phyloP scores from a whole-genome alignment of 2,797 vertebrate genomes.

The Epinephelus awoara region DNA sequence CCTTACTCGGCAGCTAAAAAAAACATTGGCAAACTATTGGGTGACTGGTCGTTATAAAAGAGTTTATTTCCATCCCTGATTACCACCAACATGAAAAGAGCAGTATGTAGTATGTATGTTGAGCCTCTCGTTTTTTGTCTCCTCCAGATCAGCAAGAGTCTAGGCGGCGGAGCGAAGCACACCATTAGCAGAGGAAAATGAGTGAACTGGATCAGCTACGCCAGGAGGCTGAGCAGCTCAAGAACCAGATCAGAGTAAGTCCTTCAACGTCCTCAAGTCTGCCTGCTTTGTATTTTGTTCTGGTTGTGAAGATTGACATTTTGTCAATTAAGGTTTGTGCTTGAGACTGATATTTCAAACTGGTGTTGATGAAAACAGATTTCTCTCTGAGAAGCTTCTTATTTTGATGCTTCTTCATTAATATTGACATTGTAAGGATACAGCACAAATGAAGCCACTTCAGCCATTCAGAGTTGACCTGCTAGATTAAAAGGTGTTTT shows the following conservation, averaged over 20 bases:
- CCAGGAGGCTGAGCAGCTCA: slow-evolving; percentile 98
- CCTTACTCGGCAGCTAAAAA: too few relatives aligned
- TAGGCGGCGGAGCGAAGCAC: slow-evolving; percentile 89
- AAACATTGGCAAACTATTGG: too few relatives aligned
- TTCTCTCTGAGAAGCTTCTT: neutral
- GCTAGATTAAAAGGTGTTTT: neutral
- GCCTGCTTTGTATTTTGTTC: neutral
- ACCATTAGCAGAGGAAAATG: slow-evolving; percentile 95
- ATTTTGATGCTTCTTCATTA: neutral
- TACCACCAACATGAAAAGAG: slow-evolving; percentile 1
- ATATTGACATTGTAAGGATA: neutral
- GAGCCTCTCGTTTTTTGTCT: slow-evolving; percentile 42
- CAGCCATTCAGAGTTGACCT: neutral
- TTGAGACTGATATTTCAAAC: neutral
- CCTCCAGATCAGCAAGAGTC: slow-evolving; percentile 90
- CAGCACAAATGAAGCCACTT: neutral
- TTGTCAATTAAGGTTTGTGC: slow-evolving; percentile 4
- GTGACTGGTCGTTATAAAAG: too few relatives aligned
- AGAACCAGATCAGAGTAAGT: slow-evolving; percentile 98
- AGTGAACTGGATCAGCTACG: slow-evolving; percentile 99
- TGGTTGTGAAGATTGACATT: neutral
- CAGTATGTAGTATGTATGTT: slow-evolving; percentile 20
- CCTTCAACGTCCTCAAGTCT: slow-evolving; percentile 22
- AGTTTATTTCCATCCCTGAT: too few relatives aligned
- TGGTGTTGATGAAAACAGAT: neutral